Evolutionary conservation across 2,888 invertebrate species (phyloP).

Genomic region (Lysandra bellargus): DNA sequence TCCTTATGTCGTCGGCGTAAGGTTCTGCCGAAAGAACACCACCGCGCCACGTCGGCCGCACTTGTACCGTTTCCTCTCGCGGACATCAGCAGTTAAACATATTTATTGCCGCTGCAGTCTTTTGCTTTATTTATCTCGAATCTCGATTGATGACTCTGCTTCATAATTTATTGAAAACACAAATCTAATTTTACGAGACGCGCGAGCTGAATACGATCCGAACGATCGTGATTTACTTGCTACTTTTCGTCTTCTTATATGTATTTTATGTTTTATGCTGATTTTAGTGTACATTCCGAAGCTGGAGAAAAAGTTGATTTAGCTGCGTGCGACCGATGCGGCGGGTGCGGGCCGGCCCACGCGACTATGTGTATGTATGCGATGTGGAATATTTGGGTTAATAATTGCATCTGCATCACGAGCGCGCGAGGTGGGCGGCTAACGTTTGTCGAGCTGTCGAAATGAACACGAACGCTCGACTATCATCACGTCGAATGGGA

Average conservation of each 20-base stretch:
- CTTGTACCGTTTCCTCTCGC: background rate
- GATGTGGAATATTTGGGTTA: constrained; percentile 18
- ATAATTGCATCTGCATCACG: background rate
- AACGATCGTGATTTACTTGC: background rate
- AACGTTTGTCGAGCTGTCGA: background rate
- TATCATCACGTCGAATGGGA: background rate
- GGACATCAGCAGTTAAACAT: background rate
- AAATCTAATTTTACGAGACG: constrained; percentile 16
- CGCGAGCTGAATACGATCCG: background rate
- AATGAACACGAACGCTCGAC: background rate
- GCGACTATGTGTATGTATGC: background rate
- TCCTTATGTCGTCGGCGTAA: background rate
- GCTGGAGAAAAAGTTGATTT: background rate
- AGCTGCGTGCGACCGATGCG: background rate
- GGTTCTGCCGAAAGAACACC: background rate
- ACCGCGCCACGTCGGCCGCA: background rate
- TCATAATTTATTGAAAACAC: background rate
- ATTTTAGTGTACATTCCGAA: background rate
- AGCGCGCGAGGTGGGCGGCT: background rate
- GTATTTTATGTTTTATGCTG: background rate
- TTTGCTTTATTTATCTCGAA: background rate
- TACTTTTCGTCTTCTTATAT: background rate
- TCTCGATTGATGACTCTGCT: background rate
- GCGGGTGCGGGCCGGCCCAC: background rate
- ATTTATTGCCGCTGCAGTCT: background rate